Conservation (phyloP, 2,797 vertebrate species). For the Nannoperca obscura region DNA sequence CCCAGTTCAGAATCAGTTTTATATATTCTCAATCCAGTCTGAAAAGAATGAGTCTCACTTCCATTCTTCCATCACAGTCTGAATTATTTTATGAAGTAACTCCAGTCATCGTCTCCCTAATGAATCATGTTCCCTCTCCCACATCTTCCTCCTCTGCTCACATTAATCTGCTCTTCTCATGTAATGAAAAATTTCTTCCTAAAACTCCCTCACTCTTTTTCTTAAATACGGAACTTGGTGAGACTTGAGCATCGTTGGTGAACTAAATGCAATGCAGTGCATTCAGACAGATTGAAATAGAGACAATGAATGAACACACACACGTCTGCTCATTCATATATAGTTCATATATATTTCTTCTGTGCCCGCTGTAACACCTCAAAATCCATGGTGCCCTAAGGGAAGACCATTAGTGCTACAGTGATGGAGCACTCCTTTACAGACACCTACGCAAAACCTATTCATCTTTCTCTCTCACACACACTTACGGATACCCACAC, state of each 20-base stretch:
- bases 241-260: background rate
- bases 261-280: background rate
- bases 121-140: constrained; percentile 53
- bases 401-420: constrained; percentile 66
- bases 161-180: constrained; percentile 36
- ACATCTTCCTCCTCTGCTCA: constrained; percentile 28
- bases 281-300: background rate
- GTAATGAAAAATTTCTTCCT: constrained; percentile 31
- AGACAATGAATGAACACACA: constrained; percentile 10
- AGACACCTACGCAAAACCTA: constrained; percentile 57
- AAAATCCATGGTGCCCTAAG: constrained; percentile 63
- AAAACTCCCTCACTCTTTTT: constrained; percentile 15
- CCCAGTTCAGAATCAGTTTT: constrained; percentile 35
- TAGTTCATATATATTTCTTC: constrained; percentile 35
- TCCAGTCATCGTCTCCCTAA: constrained; percentile 37
- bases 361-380: constrained; percentile 48
- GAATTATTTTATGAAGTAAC: constrained; percentile 38
- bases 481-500: constrained; percentile 18
- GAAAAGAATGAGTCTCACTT: background rate
- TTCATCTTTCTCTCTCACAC: constrained; percentile 36
- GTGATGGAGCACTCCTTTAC: constrained; percentile 67
- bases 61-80: constrained; percentile 26
- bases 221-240: constrained; percentile 24
- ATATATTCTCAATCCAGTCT: constrained; percentile 4
- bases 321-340: constrained; percentile 12